Base-by-base conservation (phyloP, 1,140 invertebrate genomes). In the Aleiodes sp. region DNA sequence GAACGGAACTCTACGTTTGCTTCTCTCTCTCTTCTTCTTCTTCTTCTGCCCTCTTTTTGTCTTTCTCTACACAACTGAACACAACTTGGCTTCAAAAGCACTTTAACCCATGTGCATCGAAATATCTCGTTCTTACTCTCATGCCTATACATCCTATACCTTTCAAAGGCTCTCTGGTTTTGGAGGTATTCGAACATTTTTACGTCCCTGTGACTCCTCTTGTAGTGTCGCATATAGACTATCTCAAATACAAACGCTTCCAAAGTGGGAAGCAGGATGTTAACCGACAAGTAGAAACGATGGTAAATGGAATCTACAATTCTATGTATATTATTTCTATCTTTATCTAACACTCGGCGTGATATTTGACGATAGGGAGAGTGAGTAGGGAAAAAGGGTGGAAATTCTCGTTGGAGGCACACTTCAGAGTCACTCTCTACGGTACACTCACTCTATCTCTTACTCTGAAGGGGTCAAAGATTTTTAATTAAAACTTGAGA, bases 241-340 rank as follows among this genome's bases (percentile, higher is more conserved):
- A n/a, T n/a, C n/a, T n/a, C n/a, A n/a, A n/a, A n/a, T n/a, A n/a
- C n/a, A n/a, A n/a, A n/a, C 41, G 16, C 12, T 60, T n/a, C 28
- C 26, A 7, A 64, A 64, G 9, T 64, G 61, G 24, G 66, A 69
- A n/a, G 76, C 77, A 76, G 76, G 70, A 75, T 76, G 76, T 75
- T 75, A 78, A 76, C 70, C 71, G 74, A 76, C 69, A 69, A 71
- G 70, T 28, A 43, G 39, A 72, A 68, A 73, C 74, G 68, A 77
- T 61, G 76, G 70, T 65, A 76, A 78, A 77, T 77, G 72, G 70
- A 74, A 75, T 76, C 69, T 52, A 65, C 39, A 31, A 24, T 29
- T 24, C 24, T 68, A 71, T 19, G 0, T 41, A 9, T 71, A 24
- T 62, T 35, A 19, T 26, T 52, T 60, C 1, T 63, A 8, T 8